These are phyloP conservation scores for Capitulum mitella DNA, from an alignment of 2,888 invertebrate species.

Conservation along the genomic window DNA sequence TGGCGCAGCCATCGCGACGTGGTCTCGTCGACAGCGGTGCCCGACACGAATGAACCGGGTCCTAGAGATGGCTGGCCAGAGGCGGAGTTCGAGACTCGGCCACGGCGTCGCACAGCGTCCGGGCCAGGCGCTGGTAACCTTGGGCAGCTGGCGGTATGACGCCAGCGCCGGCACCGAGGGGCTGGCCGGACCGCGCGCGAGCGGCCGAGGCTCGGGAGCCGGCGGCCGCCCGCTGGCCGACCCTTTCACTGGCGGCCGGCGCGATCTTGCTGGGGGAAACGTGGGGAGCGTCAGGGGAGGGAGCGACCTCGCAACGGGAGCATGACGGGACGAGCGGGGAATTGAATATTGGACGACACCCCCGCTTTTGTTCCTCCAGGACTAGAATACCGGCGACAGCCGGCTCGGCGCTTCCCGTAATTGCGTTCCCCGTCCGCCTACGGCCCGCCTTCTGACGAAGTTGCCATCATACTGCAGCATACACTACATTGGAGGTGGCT, in stretches of 20 bases:
- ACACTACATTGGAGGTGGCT: background rate
- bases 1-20: too few relatives aligned
- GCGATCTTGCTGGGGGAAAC: background rate
- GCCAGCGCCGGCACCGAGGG: background rate
- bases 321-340: too few relatives aligned
- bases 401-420: too few relatives aligned
- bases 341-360: too few relatives aligned
- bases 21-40: too few relatives aligned
- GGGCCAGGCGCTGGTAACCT: background rate
- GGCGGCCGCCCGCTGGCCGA: background rate
- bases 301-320: too few relatives aligned
- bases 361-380: too few relatives aligned
- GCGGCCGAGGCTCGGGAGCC: slow-evolving; percentile 10
- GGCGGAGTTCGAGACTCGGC: too few relatives aligned
- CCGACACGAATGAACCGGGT: too few relatives aligned
- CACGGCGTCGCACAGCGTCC: background rate
- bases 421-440: too few relatives aligned
- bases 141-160: background rate
- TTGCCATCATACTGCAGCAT: background rate
- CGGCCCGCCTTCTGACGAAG: background rate
- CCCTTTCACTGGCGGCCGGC: background rate
- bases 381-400: too few relatives aligned
- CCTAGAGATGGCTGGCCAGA: too few relatives aligned
- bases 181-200: background rate
- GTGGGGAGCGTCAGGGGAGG: background rate